Evolutionary conservation across 2,113 vertebrate species (phyloP).

Genomic region (Callithrix jacchus): DNA sequence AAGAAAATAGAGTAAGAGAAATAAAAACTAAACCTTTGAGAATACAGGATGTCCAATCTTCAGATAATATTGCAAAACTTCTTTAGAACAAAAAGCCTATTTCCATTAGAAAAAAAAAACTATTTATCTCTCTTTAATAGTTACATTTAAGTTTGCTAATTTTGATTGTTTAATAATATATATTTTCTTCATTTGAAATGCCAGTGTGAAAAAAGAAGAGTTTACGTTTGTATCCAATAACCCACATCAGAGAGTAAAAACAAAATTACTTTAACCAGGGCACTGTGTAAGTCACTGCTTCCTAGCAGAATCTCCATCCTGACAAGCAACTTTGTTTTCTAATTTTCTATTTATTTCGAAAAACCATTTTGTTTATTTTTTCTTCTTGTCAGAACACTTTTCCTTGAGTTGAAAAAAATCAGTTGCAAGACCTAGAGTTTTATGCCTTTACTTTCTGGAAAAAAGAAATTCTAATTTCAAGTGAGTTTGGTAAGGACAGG

Average conservation of each 20-base stretch:
- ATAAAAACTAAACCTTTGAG: not conserved
- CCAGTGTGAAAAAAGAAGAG: not conserved
- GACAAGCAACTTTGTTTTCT: constrained; percentile 8
- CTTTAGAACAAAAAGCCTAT: not conserved
- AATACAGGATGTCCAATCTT: not conserved
- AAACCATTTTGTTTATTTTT: constrained; percentile 47
- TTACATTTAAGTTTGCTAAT: not conserved
- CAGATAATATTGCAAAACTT: not conserved
- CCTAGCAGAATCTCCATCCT: not conserved
- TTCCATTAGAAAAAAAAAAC: not conserved
- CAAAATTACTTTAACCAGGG: not conserved
- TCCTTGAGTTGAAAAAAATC: constrained; percentile 43
- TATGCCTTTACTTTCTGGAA: not conserved
- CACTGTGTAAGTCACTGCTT: not conserved
- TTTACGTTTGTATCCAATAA: not conserved
- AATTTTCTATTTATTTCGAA: constrained; percentile 45
- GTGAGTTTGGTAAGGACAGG: constrained; percentile 4
- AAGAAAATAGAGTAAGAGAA: not conserved
- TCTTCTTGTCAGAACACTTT: not conserved
- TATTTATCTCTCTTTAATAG: not conserved
- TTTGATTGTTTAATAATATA: not conserved
- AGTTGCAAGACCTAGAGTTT: constrained; percentile 8
- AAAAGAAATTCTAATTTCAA: constrained; percentile 40
- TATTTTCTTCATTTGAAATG: constrained; percentile 23
- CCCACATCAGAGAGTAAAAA: not conserved